Base-by-base conservation (phyloP, 2,888 invertebrate species). In the Ischnura elegans region DNA sequence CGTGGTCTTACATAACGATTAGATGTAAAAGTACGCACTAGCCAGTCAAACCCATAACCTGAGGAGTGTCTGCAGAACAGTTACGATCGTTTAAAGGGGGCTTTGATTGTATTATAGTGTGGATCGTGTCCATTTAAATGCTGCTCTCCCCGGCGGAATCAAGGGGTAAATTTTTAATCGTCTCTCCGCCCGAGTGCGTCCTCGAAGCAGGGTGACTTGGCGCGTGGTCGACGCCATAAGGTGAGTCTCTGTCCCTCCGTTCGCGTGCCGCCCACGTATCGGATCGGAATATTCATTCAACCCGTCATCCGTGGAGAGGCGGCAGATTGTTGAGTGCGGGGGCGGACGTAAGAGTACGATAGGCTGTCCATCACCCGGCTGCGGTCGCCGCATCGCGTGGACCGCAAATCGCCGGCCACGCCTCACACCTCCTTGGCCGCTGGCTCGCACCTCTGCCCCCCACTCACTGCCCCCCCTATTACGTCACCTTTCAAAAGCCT, bases 251-350 rank as follows among this genome's bases (percentile, higher is more conserved):
- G 47, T 47, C 47, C 25, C 25, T 21, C 6, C 61, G 36, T 36
- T 36, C 76, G 76, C 76, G 76, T 76, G 76, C 76, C 36, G 21
- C n/a, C 76, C 29, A 10, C 76, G 3, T 29, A 76, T n/a, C 76
- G 76, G 36, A 76, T 76, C 76, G 76, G 76, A n/a, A 76, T 76
- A 76, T 36, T 76, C 76, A 76, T 76, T 76, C 76, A 76, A 36
- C 0, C 51, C 51, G 13, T 51, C 1, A n/a, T n/a, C n/a, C 61
- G 21, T n/a, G 76, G 76, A 21, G 21, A 2, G 36, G 76, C 76
- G 76, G 36, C 76, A 76, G 76, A 76, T 76, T 76, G 76, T 76
- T 29, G 76, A 36, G 5, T 76, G 76, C 76, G 76, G 76, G 76
- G 25, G 51, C 19, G 51, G 51, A 51, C 8, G 13, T 3, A 1